Base-by-base conservation (phyloP, 2,797 vertebrate species). In the Rhodeus uyekii region DNA sequence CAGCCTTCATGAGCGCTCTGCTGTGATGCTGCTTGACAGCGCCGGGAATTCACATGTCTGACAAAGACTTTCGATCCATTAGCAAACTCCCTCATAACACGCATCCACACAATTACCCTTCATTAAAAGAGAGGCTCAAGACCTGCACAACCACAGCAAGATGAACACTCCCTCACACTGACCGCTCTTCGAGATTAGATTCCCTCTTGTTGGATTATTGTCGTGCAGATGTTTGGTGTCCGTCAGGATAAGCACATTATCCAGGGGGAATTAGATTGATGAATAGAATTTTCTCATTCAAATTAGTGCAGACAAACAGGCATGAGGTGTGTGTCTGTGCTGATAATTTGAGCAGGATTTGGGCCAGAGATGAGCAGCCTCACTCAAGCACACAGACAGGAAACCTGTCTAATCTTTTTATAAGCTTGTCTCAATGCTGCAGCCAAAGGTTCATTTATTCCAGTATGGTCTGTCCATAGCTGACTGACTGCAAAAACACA, bases 11-110 rank as follows among this genome's bases (percentile, higher is more conserved):
- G 94, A 94, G 87, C 86, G 87, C 94, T 95, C 93, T 87, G 91
- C 92, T 90, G 88, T 94, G 95, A 97, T 96, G 93, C 92, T 94
- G 93, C 88, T 91, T 97, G 97, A 97, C 96, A 97, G 96, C 92
- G 83, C 90, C 84, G 95, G 94, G 95, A 96, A 95, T 95, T 95
- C 92, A 94, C 93, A 94, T 93, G 93, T 95, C 87, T 16, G 91
- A 94, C 93, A 94, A 94, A 93, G 94, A 94, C 93, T 95, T 94
- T 91, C 91, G 94, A 91, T 93, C 94, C 93, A 95, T 96, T 96
- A 95, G 92, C 92, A 89, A 91, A 90, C 89, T 89, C 84, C 13
- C 0, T 29, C 72, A 75, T 39, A 61, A 48, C 44, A 38, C n/a
- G 9, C 58, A 36, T 80, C 80, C 65, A 85, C 78, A 78, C 81